Evolutionary conservation across 2,113 vertebrate species (phyloP), one percentile per base, ranked within the genome.

Genomic region (Pedetes capensis): DNA sequence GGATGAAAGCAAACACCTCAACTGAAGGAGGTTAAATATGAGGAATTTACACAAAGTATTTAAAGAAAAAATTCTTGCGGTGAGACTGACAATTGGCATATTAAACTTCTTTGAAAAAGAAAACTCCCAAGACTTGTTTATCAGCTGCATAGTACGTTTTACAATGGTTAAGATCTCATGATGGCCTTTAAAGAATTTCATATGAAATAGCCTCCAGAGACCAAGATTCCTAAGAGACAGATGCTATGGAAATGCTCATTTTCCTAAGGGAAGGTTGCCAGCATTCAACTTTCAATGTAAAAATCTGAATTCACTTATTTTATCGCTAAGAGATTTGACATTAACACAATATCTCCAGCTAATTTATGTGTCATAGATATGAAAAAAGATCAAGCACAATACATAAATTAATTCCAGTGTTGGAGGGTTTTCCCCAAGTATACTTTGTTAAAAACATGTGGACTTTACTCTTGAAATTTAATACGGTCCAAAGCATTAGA

Each of bases 221-320:
- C 18, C 20, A 75, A 61, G 18, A 20, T 68, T 89, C 68, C 80
- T 69, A 87, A 53, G 74, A 91, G 42, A 80, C 39, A 93, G 37
- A 53, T 32, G 59, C 9, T 27, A 8, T 14, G 18, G 49, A 51
- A 84, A 8, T 44, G 49, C 23, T 87, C 27, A 13, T 79, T 83
- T 84, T 69, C 53, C 84, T 49, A 22, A 39, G 10, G 69, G 5
- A 76, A 93, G 27, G 63, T 14, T 80, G 59, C 44, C n/a, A 89
- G 47, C 59, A 63, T 69, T 92, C 29, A 34, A 47, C 2, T 51
- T 78, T 75, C 51, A 94, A 51, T 61, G 34, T 66, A 7, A 89
- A 90, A 93, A n/a, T 75, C 61, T 66, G 79, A 91, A 89, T 75
- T 92, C 68, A 57, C 47, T 89, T 87, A 44, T 61, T 87, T 95